Evolutionary conservation across 2,888 invertebrate genomes (phyloP), one percentile per base, ranked within the genome.

Genomic region (Ophion obscuratus): DNA sequence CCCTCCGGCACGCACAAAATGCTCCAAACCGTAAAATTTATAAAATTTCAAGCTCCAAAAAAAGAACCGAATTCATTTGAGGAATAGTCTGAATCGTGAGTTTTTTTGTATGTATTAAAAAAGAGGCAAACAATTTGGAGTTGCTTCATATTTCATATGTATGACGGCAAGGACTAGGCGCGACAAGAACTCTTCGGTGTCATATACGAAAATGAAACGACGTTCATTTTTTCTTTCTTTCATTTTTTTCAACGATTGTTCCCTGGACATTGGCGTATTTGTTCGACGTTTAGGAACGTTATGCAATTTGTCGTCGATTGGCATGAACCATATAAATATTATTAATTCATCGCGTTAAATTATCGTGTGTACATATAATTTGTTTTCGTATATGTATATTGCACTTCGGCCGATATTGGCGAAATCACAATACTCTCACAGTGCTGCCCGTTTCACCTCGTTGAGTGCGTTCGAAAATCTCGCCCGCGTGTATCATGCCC

Each of bases 221-320:
- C 73, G 40, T 61, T 75, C 31, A 68, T 40, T 17, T 53, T 53
- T 53, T 53, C 31, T 17, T 53, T 53, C 17, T 53, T 17, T 14
- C 14, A 17, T 14, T 40, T 40, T 76, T 67, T 70, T 80, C 75
- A 76, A 77, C 67, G 68, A 86, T 83, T 86, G 85, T 86, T 86
- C 85, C 85, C 80, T 83, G 73, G 76, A 62, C 62, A 81, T 86
- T 83, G 85, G 80, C 83, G 68, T 68, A 78, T 47, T 73, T 76
- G 31, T 71, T 83, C 76, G 76, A 85, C 80, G 73, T 70, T 75
- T 85, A 85, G 85, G 85, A 85, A 85, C 85, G 80, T 79, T 85
- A 40, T 40, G 53, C 75, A 83, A 85, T 66, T 62, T 80, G 14
- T 75, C 76, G 59, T 79, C 78, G 71, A 77, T 83, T 80, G 79